Conservation (phyloP, 53 echinoderm and acorn worm genomes). For the Pentamera pediparva region DNA sequence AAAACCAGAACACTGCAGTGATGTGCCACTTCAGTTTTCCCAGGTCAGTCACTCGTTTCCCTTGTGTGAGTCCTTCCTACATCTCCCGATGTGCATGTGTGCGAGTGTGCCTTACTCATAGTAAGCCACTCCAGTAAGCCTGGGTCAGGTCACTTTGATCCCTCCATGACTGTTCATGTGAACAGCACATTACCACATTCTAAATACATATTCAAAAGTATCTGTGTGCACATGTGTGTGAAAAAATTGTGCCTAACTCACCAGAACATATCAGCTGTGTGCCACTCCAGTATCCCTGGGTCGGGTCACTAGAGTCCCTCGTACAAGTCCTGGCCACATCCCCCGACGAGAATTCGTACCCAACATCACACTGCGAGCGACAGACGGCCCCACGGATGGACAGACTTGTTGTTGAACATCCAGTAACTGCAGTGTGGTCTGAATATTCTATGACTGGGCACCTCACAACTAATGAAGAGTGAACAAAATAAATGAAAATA, state of each 20-base stretch:
- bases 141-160: background rate
- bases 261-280: constrained; percentile 41
- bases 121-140: too few species aligned
- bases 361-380: constrained; percentile 41
- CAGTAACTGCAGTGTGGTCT: background rate
- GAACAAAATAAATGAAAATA: too few species aligned
- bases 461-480: background rate
- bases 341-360: constrained; percentile 45
- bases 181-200: too few species aligned
- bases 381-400: constrained; percentile 21
- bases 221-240: too few species aligned
- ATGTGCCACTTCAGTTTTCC: too few species aligned
- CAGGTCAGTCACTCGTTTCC: too few species aligned
- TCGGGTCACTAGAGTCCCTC: background rate
- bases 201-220: too few species aligned
- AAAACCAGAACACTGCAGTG: too few species aligned
- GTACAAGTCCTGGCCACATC: constrained; percentile 12
- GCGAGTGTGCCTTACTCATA: too few species aligned
- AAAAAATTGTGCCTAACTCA: constrained; percentile 9
- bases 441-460: background rate
- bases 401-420: background rate
- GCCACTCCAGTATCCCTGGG: constrained; percentile 47
- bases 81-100: too few species aligned
- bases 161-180: background rate
- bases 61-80: too few species aligned